phyloP scores from a whole-genome alignment of 2,888 invertebrate species.

The Hirtodrosophila confusa region DNA sequence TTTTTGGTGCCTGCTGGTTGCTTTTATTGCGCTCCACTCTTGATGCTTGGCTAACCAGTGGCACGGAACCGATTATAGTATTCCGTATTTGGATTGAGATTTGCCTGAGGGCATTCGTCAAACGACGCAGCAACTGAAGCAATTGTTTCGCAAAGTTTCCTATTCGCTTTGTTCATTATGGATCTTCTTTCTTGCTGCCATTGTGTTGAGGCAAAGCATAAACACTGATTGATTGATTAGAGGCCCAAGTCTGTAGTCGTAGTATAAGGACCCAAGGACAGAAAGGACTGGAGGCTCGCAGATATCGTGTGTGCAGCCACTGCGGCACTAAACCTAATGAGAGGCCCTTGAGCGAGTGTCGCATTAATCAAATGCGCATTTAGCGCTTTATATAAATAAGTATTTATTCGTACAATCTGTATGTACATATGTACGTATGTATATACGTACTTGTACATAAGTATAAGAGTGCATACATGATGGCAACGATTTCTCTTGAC shows the following conservation, averaged over 20 bases:
- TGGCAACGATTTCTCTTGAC: constrained; percentile 67
- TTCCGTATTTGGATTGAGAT: constrained; percentile 70
- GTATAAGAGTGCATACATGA: constrained; percentile 7
- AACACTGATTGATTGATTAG: constrained; percentile 81
- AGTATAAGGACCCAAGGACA: neutral
- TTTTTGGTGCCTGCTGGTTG: constrained; percentile 58
- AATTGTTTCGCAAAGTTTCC: constrained; percentile 72
- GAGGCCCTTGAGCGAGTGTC: constrained; percentile 76
- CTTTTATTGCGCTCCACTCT: constrained; percentile 36
- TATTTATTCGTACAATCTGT: constrained; percentile 29
- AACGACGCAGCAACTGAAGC: constrained; percentile 62
- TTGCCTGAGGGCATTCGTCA: constrained; percentile 74
- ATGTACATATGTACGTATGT: constrained; percentile 10
- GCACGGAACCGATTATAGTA: constrained; percentile 81
- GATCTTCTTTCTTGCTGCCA: constrained; percentile 28
- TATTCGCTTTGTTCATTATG: constrained; percentile 60
- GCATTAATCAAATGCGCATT: constrained; percentile 78
- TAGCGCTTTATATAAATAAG: constrained; percentile 64
- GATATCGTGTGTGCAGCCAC: constrained; percentile 34
- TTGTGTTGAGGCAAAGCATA: constrained; percentile 54
- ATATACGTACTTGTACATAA: constrained; percentile 7
- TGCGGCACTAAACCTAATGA: constrained; percentile 71
- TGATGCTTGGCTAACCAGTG: constrained; percentile 58
- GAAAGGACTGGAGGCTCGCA: neutral
- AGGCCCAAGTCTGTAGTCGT: constrained; percentile 48